Conservation (phyloP, 2,888 invertebrate species). For the Aleiodes leptofemur region DNA sequence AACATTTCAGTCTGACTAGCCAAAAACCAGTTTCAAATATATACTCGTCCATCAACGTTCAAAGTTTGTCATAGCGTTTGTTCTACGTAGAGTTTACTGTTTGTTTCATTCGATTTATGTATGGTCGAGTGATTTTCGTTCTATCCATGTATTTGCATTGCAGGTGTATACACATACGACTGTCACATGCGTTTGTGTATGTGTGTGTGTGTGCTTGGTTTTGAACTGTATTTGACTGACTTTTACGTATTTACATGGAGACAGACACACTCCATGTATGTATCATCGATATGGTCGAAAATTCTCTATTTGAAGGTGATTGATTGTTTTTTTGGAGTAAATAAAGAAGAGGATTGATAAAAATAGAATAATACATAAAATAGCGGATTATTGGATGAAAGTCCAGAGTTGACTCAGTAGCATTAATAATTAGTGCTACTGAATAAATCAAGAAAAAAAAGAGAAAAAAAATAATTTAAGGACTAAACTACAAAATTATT, state of each 20-base stretch:
- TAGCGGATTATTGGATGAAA: too few species aligned
- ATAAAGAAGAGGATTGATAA: background rate
- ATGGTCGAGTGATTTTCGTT: constrained; percentile 12
- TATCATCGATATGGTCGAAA: background rate
- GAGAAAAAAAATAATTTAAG: too few species aligned
- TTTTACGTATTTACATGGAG: too few species aligned
- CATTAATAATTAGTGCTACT: too few species aligned
- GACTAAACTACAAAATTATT: too few species aligned
- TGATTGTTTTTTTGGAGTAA: background rate
- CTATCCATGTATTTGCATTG: constrained; percentile 3
- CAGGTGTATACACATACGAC: background rate
- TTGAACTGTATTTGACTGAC: constrained; percentile 1
- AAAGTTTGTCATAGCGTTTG: constrained; percentile 33
- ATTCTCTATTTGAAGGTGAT: background rate
- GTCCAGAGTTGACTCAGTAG: too few species aligned
- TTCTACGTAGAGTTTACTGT: constrained; percentile 24
- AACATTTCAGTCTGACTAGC: background rate
- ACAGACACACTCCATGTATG: too few species aligned
- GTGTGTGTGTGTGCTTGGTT: constrained; percentile 10
- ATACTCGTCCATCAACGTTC: constrained; percentile 25
- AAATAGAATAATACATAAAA: too few species aligned
- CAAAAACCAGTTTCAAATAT: constrained; percentile 10
- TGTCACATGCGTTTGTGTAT: constrained; percentile 6
- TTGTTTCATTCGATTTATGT: constrained; percentile 30
- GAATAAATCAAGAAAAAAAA: too few species aligned